Base-by-base conservation (phyloP, 2,888 invertebrate species). In the Eristalinus sepulchralis region DNA sequence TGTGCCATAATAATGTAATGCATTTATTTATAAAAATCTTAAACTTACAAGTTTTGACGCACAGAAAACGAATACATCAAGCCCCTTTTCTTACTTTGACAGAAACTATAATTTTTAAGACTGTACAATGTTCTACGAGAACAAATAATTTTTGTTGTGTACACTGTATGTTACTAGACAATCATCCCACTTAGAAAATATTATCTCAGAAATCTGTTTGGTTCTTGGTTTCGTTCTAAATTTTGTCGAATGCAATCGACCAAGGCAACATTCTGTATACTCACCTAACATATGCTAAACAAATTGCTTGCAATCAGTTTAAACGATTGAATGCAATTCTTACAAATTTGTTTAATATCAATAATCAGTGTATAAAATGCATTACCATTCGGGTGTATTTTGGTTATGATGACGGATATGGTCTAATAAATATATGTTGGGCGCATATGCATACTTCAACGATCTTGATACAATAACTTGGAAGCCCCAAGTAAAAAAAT, bases 1-100 rank as follows among this genome's bases (percentile, higher is more conserved):
- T 75, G 83, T 84, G 83, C 83, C 83, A 84, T 84, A 83, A 83
- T 64, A 75, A 70, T 27, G 80, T 79, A 75, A 24, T 80, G 70
- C 79, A 76, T 71, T 80, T 75, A 79, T 64, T 73, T 57, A 78
- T 63, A 64, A 36, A 60, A 34, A 17, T 39, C 13, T 64, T 13
- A 13, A 59, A 1, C 36, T 22, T 22, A 33, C 59, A 36, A n/a
- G 66, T 17, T 31, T 31, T 8, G 36, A 24, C n/a, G 11, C 20
- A 57, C n/a, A 47, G 39, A 59, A 27, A n/a, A 60, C 13, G 17
- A 60, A 31, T 27, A 47, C 47, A 17, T 47, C 47, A 47, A 17
- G 47, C 17, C 47, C 6, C 17, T 47, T 47, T 17, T 47, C 47
- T 47, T 47, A 47, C 8, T 47, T 47, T 47, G 47, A 47, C 17